phyloP scores from a whole-genome alignment of 2,888 invertebrate species.

The Magallana nippona region DNA sequence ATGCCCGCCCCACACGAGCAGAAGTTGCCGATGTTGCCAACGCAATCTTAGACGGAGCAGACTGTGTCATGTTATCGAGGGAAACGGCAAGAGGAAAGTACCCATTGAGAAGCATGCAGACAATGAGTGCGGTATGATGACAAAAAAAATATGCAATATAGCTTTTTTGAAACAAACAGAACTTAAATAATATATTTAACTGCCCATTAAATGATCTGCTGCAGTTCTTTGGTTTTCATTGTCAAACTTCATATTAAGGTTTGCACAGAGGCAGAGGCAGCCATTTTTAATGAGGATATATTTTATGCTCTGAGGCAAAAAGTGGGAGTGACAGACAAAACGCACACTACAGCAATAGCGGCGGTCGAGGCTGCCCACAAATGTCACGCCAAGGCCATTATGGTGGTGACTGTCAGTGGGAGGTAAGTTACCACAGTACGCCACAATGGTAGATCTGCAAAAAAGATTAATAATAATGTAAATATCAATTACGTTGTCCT shows the following conservation, averaged over 20 bases:
- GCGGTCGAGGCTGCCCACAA: conserved; percentile 95
- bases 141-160: too few species aligned
- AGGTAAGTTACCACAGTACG: conserved; percentile 66
- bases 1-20: conserved; percentile 96
- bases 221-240: not conserved
- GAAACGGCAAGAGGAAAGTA: conserved; percentile 99
- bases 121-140: conserved; percentile 71
- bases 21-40: conserved; percentile 98
- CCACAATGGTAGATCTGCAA: not conserved
- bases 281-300: conserved; percentile 93
- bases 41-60: conserved; percentile 97
- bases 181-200: too few species aligned
- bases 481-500: too few species aligned
- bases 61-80: conserved; percentile 98
- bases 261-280: conserved; percentile 97
- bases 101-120: conserved; percentile 89
- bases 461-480: too few species aligned
- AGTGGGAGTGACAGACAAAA: conserved; percentile 83
- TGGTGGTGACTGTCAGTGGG: conserved; percentile 89
- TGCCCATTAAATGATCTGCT: too few species aligned
- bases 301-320: conserved; percentile 86
- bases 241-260: conserved; percentile 83
- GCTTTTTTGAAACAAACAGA: too few species aligned
- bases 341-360: conserved; percentile 94
- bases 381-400: conserved; percentile 91